Evolutionary conservation across 2,888 invertebrate species (phyloP).

Genomic region (Nomada fucata): DNA sequence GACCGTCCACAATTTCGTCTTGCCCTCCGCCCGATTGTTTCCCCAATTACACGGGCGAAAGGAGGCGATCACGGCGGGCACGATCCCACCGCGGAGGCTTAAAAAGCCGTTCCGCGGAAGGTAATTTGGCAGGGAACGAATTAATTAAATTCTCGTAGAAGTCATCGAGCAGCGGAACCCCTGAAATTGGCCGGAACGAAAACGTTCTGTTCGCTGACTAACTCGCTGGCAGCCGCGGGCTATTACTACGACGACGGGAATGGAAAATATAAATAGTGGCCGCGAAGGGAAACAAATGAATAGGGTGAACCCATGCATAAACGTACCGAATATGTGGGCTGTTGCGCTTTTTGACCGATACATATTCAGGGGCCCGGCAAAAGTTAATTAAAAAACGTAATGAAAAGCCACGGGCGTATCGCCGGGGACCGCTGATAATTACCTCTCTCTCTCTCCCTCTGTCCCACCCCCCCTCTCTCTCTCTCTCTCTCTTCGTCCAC

Average conservation of each 20-base stretch:
- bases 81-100: background rate
- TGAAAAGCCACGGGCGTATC: slow-evolving; percentile 55
- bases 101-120: background rate
- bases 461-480: background rate
- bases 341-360: slow-evolving; percentile 43
- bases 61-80: too few relatives aligned
- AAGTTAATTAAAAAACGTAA: slow-evolving; percentile 67
- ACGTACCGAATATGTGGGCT: slow-evolving; percentile 47
- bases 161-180: slow-evolving; percentile 7
- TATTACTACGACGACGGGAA: slow-evolving; percentile 7
- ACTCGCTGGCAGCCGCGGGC: background rate
- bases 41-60: slow-evolving; percentile 21
- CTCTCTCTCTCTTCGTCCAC: background rate
- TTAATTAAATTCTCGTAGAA: slow-evolving; percentile 45
- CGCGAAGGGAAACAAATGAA: slow-evolving; percentile 52
- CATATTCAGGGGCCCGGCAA: slow-evolving; percentile 33
- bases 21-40: slow-evolving; percentile 13
- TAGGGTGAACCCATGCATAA: slow-evolving; percentile 40
- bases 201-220: background rate
- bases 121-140: slow-evolving; percentile 34
- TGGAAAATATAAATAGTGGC: slow-evolving; percentile 38
- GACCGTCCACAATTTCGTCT: background rate
- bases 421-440: slow-evolving; percentile 50
- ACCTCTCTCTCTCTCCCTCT: background rate
- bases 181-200: slow-evolving; percentile 48